Evolutionary conservation across 1,140 invertebrate species (phyloP), one percentile per base, ranked within the genome.

Genomic region (Hycleus cichorii): DNA sequence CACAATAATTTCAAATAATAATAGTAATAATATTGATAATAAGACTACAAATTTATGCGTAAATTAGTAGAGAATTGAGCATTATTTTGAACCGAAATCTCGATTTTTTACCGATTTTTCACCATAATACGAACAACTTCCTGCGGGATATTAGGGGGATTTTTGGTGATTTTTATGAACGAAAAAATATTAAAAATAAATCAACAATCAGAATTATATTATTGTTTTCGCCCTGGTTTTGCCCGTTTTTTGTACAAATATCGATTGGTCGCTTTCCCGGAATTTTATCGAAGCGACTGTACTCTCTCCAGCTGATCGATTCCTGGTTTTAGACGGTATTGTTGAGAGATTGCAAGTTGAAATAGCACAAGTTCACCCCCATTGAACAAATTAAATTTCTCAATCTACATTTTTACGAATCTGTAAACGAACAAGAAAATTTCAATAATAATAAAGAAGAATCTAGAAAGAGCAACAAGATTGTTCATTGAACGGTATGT

Each of bases 271-370:
- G 40, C 9, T 39, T 47, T 53, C 58, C 55, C 39, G 49, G 48
- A 58, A 9, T 53, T 57, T 66, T 55, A 48, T 47, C 40, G 42
- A 51, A n/a, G 39, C 38, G 62, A 63, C 39, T 63, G 61, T 63
- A 63, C 64, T 51, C 32, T 18, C 18, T 53, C 58, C 64, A 66
- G 64, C 64, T 64, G 64, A 66, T 66, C 64, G 64, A 66, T 66
- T 60, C 62, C 57, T 58, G 44, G 58, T 58, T 47, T 51, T 4
- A 5, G 32, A 32, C 4, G 32, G 32, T 32, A 3, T 18, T 18
- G 18, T 18, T 18, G 18, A 18, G 18, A 18, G 18, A 18, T 18
- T 58, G 58, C 52, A 49, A 63, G 60, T 63, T 44, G 64, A 52
- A 54, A 47, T 38, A 57, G 9, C 40, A 42, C 9, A 10, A 42